Conservation (phyloP, 1,140 invertebrate genomes). For the Hormaphis cornu region DNA sequence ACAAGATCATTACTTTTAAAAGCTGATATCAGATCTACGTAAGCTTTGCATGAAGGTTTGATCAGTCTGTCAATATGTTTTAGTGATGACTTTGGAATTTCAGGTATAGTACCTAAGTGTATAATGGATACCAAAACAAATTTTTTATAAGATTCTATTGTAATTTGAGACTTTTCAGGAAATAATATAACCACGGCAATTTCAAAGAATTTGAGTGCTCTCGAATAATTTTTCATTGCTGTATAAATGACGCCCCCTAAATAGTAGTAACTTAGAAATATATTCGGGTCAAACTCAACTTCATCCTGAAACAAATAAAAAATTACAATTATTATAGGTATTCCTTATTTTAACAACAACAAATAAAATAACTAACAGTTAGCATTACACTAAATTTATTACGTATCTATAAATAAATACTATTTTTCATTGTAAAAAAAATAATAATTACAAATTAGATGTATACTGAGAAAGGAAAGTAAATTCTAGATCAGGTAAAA, state of each 20-base stretch:
- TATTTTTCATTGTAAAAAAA: too few relatives aligned
- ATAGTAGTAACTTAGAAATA: constrained; percentile 90
- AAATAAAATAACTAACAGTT: too few relatives aligned
- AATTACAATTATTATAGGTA: too few relatives aligned
- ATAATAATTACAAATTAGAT: too few relatives aligned
- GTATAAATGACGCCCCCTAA: constrained; percentile 96
- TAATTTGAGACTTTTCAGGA: constrained; percentile 87
- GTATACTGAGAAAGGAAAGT: too few relatives aligned
- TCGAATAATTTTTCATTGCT: constrained; percentile 81
- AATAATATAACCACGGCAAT: constrained; percentile 86
- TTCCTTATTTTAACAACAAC: too few relatives aligned
- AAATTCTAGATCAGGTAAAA: too few relatives aligned
- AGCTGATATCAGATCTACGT: constrained; percentile 77
- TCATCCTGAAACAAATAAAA: constrained; percentile 44
- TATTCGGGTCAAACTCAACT: constrained; percentile 78
- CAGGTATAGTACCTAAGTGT: constrained; percentile 70
- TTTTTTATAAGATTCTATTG: constrained; percentile 95
- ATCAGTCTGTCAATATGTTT: constrained; percentile 81
- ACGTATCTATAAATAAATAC: too few relatives aligned
- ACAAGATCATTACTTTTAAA: constrained; percentile 66
- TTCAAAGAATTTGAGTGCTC: constrained; percentile 91
- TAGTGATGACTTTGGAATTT: constrained; percentile 82
- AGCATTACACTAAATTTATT: too few relatives aligned
- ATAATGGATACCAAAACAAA: constrained; percentile 86
- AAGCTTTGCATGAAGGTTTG: constrained; percentile 82